Evolutionary conservation across 1,140 invertebrate genomes (phyloP).

Genomic region (Meloidogyne floridensis): DNA sequence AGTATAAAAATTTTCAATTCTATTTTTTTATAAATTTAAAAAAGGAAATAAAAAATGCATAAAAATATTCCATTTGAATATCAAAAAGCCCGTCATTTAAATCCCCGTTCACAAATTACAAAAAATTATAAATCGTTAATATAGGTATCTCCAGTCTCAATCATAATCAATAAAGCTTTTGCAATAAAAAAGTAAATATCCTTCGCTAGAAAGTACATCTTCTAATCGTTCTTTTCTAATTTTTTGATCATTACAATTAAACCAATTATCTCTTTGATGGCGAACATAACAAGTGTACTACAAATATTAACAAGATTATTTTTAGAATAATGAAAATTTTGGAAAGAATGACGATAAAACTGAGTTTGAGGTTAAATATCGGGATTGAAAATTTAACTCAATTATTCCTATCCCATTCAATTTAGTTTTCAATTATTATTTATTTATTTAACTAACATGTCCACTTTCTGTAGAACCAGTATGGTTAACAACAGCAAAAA

Average conservation of each 20-base stretch:
- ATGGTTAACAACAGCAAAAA: conserved; percentile 96
- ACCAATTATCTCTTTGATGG: conserved; percentile 71
- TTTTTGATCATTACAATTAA: conserved; percentile 92
- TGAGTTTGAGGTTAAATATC: no score
- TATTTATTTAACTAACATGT: conserved; percentile 69
- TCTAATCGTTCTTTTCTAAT: conserved; percentile 82
- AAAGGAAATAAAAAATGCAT: no score
- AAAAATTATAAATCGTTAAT: no score
- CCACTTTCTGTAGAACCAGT: conserved; percentile 86
- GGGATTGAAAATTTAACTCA: no score
- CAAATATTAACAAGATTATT: no score
- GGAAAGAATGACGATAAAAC: no score
- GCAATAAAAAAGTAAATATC: conserved; percentile 65
- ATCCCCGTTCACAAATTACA: no score
- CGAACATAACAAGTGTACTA: conserved; percentile 86
- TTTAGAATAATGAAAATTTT: no score
- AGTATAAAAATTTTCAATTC: neutral
- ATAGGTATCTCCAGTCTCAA: conserved; percentile 1
- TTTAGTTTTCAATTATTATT: no score
- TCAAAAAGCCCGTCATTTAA: no score
- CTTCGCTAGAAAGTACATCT: conserved; percentile 90
- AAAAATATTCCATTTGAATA: no score
- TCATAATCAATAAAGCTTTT: conserved; percentile 50
- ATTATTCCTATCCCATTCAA: no score
- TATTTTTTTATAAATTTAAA: neutral